phyloP scores from a whole-genome alignment of 2,797 vertebrate genomes.

The Tarsius wallacei region DNA sequence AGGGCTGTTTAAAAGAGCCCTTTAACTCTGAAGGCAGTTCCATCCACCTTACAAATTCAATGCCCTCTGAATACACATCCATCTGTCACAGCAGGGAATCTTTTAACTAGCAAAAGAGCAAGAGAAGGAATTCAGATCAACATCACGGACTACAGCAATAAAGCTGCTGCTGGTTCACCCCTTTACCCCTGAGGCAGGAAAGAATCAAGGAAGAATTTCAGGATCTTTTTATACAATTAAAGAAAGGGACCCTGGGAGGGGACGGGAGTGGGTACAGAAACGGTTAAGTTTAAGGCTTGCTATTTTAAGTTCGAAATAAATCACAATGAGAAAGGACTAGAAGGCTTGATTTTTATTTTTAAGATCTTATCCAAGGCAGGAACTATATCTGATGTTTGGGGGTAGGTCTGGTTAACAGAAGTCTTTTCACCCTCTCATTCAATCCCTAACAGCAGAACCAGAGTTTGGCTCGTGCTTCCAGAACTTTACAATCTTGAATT shows the following conservation, averaged over 20 bases:
- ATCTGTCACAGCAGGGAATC: constrained; percentile 72
- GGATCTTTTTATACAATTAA: constrained; percentile 84
- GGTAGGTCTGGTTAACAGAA: background rate
- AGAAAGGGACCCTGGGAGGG: constrained; percentile 34
- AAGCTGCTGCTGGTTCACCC: constrained; percentile 62
- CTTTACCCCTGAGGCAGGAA: constrained; percentile 67
- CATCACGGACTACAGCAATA: constrained; percentile 58
- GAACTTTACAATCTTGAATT: constrained; percentile 71
- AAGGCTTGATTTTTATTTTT: constrained; percentile 75
- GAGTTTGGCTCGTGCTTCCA: constrained; percentile 3
- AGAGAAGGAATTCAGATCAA: constrained; percentile 74
- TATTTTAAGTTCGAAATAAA: constrained; percentile 79
- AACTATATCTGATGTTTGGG: constrained; percentile 18
- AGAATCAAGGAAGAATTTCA: constrained; percentile 86
- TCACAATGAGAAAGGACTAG: constrained; percentile 74
- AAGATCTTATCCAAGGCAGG: constrained; percentile 64
- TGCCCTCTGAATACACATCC: constrained; percentile 67
- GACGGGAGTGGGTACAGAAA: constrained; percentile 64
- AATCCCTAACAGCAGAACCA: background rate
- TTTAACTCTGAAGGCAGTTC: constrained; percentile 77
- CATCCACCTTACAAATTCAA: constrained; percentile 58
- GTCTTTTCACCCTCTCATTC: background rate
- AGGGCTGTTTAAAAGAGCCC: constrained; percentile 66
- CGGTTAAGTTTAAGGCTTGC: constrained; percentile 73
- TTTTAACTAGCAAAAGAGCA: constrained; percentile 79